Evolutionary conservation across 2,888 invertebrate species (phyloP), one percentile per base, ranked within the genome.

Genomic region (Coelogynopora nodosa): DNA sequence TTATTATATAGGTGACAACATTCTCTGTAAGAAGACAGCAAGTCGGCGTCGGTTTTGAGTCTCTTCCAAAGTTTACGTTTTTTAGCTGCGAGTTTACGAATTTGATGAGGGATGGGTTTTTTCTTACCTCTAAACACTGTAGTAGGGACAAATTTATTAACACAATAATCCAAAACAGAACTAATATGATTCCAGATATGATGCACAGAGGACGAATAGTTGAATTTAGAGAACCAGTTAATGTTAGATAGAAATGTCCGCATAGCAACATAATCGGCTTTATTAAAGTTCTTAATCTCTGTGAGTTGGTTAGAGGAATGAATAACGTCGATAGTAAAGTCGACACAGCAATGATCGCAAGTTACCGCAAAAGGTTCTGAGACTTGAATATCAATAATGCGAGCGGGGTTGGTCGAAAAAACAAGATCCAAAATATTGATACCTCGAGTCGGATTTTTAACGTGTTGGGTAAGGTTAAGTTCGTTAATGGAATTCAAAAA

Each of bases 211-310:
- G 27, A 74, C 74, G 74, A 74, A 74, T 74, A 74, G 74, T 74
- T 74, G 74, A 74, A 74, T 74, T 74, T 74, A 74, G 27, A 74
- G 74, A 74, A 74, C 82, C 82, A 82, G 31, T 82, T 82, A 31
- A 82, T 30, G 23, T 82, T 30, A 31, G 82, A 82, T 31, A 82
- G 31, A 23, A 82, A 82, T 30, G 82, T 30, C 82, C 31, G 82
- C 29, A 82, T 82, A 30, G 82, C 29, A 27, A 27, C 82, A 31
- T 82, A 82, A 31, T 82, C 82, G 31, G 82, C 82, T 30, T 82
- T 30, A 82, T 27, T 30, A 82, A 82, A 82, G 31, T 82, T 31
- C 18, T 31, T 30, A 5, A 30, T 30, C 29, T 30, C 82, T 10
- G 31, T 82, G 30, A 23, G 30, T 30, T 82, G 30, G 31, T 82